Evolutionary conservation across 2,888 invertebrate genomes (phyloP), one percentile per base, ranked within the genome.

Genomic region (Mythimna impura): DNA sequence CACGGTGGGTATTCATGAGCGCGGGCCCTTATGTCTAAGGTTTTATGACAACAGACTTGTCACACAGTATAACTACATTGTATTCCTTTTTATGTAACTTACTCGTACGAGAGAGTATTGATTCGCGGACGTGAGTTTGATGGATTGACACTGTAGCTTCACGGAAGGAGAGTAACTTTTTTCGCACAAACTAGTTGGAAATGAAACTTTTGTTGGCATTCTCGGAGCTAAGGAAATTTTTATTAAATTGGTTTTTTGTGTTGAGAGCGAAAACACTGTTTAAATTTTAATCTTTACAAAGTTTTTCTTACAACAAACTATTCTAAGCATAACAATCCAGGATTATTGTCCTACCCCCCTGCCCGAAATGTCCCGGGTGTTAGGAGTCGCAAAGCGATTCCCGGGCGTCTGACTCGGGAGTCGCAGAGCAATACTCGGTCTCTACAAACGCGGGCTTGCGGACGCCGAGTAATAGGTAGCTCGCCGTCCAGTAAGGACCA

Each of bases 11-110:
- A 77, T 82, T 83, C 75, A 76, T 71, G 78, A 76, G 73, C 40
- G 25, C 40, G 60, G 63, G 73, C 73, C 80, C 83, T 80, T 89
- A 87, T 88, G 89, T 88, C 85, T 87, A 86, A 78, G 87, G 88
- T 85, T 89, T 88, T 87, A 87, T 85, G 87, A 86, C 81, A 82
- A 87, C 80, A 86, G 80, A 84, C 86, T 87, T 89, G 89, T 90
- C 89, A 89, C 86, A 83, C 85, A 85, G 82, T 84, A 83, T 84
- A 86, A 86, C 86, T 81, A 87, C 82, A 82, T 77, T 82, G 82
- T 86, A 76, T 81, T 85, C 78, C 66, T 86, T 90, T 90, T 89
- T 85, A 84, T 83, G 79, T 82, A 85, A 82, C 81, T 55, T 71
- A 73, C 67, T 62, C 52, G 55, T 62, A 72, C 63, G 65, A 60